Evolutionary conservation across 30 jellyfish, hydroid and myxozoan genomes (phyloP), one percentile per base, ranked within the genome.

Genomic region (Hydra vulgaris): DNA sequence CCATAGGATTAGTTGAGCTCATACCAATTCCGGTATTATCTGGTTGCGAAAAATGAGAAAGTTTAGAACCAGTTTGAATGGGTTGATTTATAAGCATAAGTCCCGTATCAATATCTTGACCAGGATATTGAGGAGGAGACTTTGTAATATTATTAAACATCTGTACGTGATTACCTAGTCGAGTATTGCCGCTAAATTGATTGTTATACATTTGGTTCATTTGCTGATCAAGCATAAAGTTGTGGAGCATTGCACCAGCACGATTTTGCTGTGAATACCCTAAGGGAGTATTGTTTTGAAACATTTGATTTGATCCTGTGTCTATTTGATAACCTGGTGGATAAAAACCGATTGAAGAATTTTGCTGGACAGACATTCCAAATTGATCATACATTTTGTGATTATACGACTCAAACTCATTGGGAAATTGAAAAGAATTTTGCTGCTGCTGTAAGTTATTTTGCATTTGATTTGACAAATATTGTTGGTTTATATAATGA

Each of bases 361-460:
- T 27, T 53, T 26, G 83, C 66, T 73, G 81, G 17, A n/a, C 72
- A 23, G 27, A 27, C 83, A 75, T 75, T 0, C 18, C 18, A 66
- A 75, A 25, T 25, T 70, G 76, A 21, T 70, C 76, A 25, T 70
- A 70, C 12, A 25, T 70, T 70, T 70, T 70, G 26, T 27, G 83
- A 7, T 75, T 75, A 75, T 75, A 75, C 16, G 83, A 1, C 66
- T 75, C 72, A 75, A 25, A 75, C 18, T 75, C 83, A 1, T 18
- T 53, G 24, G 83, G 83, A 26, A 75, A 75, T 75, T 75, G 83
- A 0, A 75, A 75, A n/a, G 83, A 70, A 75, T 75, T 75, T 70
- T 25, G 53, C 25, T 75, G 69, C 53, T 27, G 52, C 71, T 25
- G 53, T 8, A 70, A 18, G 66, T 75, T 75, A 17, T 75, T 26